Conservation (phyloP, 2,797 vertebrate species). For the Garrulus glandarius region DNA sequence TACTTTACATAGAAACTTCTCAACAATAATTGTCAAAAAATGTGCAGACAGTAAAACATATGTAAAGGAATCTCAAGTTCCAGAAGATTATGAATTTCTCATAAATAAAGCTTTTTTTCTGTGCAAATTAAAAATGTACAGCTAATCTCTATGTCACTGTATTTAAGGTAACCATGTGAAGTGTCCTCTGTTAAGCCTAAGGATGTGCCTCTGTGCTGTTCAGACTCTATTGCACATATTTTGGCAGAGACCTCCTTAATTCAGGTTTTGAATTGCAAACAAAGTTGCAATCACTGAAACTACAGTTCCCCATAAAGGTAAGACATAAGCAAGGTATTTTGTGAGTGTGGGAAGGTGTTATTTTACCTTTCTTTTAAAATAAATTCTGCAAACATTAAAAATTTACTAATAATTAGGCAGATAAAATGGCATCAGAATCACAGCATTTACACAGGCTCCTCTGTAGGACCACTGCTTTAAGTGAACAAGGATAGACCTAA, state of each 20-base stretch:
- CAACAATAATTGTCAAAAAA: background rate
- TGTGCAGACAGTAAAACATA: background rate
- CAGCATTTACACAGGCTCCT: background rate
- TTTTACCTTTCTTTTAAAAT: background rate
- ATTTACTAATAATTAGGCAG: background rate
- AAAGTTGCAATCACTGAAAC: background rate
- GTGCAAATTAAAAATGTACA: background rate
- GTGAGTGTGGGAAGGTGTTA: background rate
- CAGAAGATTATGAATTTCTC: background rate
- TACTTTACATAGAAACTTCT: background rate
- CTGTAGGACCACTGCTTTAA: background rate
- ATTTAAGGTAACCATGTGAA: background rate
- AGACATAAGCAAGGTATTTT: background rate
- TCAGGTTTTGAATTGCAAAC: background rate
- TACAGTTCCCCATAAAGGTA: background rate
- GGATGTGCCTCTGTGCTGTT: background rate
- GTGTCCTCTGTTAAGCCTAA: background rate
- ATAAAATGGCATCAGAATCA: background rate
- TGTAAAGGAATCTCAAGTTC: background rate
- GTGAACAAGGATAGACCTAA: background rate
- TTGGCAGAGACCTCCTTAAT: background rate
- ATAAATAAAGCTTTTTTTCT: background rate
- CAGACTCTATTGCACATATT: background rate
- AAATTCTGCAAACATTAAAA: background rate
- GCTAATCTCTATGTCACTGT: background rate